Evolutionary conservation across 2,113 vertebrate species (phyloP).

Genomic region (Pituophis catenifer): DNA sequence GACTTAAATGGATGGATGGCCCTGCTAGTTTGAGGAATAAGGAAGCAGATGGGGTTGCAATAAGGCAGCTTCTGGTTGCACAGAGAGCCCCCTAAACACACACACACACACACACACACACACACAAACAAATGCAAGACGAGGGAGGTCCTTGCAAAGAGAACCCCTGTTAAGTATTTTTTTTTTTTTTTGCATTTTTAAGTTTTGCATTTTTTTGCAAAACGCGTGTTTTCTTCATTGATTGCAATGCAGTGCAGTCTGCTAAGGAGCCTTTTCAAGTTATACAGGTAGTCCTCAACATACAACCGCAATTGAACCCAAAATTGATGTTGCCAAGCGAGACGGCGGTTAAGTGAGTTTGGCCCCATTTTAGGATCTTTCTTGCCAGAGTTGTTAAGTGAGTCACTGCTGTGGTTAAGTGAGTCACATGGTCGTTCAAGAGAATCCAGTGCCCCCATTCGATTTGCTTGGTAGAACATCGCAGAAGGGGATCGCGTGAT

Average conservation of each 20-base stretch:
- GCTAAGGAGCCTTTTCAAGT: background rate
- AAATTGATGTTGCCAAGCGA: background rate
- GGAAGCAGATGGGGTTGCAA: background rate
- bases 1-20: background rate
- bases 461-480: background rate
- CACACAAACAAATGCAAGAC: background rate
- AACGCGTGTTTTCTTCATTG: background rate
- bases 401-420: background rate
- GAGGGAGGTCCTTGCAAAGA: background rate
- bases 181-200: background rate
- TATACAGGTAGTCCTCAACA: background rate
- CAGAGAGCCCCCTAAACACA: background rate
- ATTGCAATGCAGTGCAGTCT: background rate
- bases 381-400: background rate
- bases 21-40: background rate
- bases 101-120: background rate
- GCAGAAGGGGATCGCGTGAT: background rate
- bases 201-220: no score
- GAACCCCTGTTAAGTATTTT: background rate
- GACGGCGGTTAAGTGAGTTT: background rate
- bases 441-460: background rate
- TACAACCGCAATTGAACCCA: no score
- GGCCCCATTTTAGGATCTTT: background rate
- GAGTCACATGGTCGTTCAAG: background rate
- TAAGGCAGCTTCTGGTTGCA: background rate